Evolutionary conservation across 2,113 vertebrate genomes (phyloP), one percentile per base, ranked within the genome.

Genomic region (Epinephelus cyanopodus): DNA sequence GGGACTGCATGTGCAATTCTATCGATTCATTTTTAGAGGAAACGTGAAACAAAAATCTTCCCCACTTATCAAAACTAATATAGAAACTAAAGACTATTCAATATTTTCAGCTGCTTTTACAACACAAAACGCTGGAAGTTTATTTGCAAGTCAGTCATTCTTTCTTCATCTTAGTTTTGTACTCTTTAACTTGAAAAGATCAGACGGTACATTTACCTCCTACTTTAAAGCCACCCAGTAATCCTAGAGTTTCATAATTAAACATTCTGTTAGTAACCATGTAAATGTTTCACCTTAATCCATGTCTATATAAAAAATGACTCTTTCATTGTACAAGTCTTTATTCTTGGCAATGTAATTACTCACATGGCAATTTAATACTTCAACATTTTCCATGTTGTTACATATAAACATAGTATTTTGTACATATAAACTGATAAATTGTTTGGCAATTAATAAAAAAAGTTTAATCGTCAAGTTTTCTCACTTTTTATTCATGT

Each of bases 161-260:
- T 47, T 47, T 68, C 42, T 53, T 62, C 18, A 6, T 21, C 6
- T 53, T 13, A n/a, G 14, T n/a, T 57, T 63, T 52, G 18, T 25
- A 52, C 39, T 81, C 81, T 87, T 63, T 80, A 81, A 83, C 77
- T 84, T 63, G 57, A 69, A 25, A 52, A 81, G 61, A 52, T 76
- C n/a, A 83, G 76, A 72, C 25, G 0, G 56, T 15, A 57, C 25
- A 18, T 52, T 5, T n/a, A 50, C 66, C 42, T 42, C 21, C 74
- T 53, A 45, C 61, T 50, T 65, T 56, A 42, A 39, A 60, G 18
- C 21, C 25, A 2, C 45, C 18, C 45, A 6, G 50, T 74, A 70
- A 78, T 79, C 74, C 10, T 61, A 58, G 15, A 50, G 54, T 61
- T 52, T 19, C 56, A 76, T 82, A 85, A 85, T 78, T 74, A 54